phyloP scores from a whole-genome alignment of 2,888 invertebrate species.

The Epicampocera succincta region DNA sequence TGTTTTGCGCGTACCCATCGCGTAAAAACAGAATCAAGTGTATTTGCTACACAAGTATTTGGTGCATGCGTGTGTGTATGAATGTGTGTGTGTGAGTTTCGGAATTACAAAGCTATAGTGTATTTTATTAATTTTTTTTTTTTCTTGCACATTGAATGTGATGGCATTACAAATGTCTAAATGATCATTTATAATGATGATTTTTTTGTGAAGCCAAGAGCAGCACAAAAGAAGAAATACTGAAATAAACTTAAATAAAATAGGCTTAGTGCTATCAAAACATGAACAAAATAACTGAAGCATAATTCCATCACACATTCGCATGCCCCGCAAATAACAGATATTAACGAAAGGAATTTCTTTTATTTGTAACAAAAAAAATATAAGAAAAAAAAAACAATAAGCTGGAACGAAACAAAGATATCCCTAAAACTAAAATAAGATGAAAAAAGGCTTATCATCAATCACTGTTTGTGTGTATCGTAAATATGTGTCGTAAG shows the following conservation, averaged over 20 bases:
- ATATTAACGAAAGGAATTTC: slow-evolving; percentile 61
- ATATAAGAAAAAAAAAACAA: slow-evolving; percentile 32
- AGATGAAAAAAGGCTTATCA: slow-evolving; percentile 62
- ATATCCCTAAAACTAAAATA: slow-evolving; percentile 25
- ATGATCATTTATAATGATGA: slow-evolving; percentile 68
- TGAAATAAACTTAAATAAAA: slow-evolving; percentile 50
- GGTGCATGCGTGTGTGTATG: not conserved
- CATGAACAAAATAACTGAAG: slow-evolving; percentile 58
- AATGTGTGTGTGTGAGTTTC: not conserved
- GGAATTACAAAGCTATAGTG: not conserved
- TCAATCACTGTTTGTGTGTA: slow-evolving; percentile 57
- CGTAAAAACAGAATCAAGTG: too few relatives aligned
- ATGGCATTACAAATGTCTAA: slow-evolving; percentile 67
- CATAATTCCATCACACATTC: not conserved
- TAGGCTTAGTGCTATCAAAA: slow-evolving; percentile 64
- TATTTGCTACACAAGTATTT: not conserved
- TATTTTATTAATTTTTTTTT: slow-evolving; percentile 47
- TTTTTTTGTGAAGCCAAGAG: slow-evolving; percentile 10
- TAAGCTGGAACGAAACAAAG: slow-evolving; percentile 29
- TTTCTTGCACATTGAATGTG: slow-evolving; percentile 26
- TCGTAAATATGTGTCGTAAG: slow-evolving; percentile 2
- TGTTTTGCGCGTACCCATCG: too few relatives aligned
- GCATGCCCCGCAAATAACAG: slow-evolving; percentile 7
- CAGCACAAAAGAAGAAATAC: slow-evolving; percentile 17
- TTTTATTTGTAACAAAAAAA: slow-evolving; percentile 42